Evolutionary conservation across 2,113 vertebrate genomes (phyloP), one percentile per base, ranked within the genome.

Genomic region (Pygoscelis adeliae): DNA sequence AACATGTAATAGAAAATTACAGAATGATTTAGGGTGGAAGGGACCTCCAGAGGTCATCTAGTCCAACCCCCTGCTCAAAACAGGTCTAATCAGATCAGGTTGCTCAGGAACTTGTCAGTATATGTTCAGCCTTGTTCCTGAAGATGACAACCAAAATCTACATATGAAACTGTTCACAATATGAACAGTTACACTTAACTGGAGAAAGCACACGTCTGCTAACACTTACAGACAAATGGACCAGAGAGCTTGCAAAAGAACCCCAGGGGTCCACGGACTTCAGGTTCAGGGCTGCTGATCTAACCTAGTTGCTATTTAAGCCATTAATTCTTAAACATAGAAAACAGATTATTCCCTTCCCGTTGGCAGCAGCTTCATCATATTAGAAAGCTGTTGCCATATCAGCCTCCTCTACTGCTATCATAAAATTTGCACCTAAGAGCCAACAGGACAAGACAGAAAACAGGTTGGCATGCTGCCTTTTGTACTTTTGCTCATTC

Each of bases 281-380:
- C 71, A 65, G 53, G 53, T 61, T 85, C 66, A 32, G 46, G 74
- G 74, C 62, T 93, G 80, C 59, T 80, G 62, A 70, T 86, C 83
- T 66, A 56, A 96, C 63, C 10, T 16, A 27, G 36, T 3, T 63
- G 74, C 62, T 83, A 42, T 89, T 96, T 58, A 77, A 92, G 63
- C 32, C 67, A 86, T 80, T 58, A 83, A 72, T 74, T 88, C 62
- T 90, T 90, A 88, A 93, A 83, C 63, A 87, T 14, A 55, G 66
- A 78, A 86, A 92, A 49, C 44, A 69, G 88, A 92, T 86, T 44
- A 38, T 73, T 92, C 53, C 46, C 40, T 89, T 92, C 74, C 67
- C 86, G 50, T 89, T 92, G 94, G 76, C 86, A 95, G 80, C 50
- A 81, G n/a, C 67, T 73, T 40, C 91, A 70, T 86, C 50, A 62